These are phyloP conservation scores for Drosophila colorata DNA, from an alignment of 2,888 invertebrate genomes.

Conservation along the genomic window DNA sequence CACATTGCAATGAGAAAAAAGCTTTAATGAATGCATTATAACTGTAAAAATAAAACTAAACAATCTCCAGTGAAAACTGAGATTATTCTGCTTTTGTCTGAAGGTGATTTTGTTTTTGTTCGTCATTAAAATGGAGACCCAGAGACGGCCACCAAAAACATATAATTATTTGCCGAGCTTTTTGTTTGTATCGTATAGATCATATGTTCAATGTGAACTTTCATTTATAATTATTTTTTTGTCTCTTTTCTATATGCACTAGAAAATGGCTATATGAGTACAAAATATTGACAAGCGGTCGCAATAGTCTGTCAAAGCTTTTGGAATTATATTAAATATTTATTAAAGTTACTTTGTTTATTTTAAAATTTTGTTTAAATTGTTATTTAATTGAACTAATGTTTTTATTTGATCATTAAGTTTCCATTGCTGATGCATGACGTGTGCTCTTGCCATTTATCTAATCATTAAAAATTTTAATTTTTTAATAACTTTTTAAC, in stretches of 20 bases:
- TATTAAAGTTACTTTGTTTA: background rate
- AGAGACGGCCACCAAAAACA: slow-evolving; percentile 39
- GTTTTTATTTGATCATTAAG: too few species aligned
- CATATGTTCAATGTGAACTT: slow-evolving; percentile 20
- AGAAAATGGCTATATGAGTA: slow-evolving; percentile 6
- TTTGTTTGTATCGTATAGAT: slow-evolving; percentile 20
- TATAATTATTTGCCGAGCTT: slow-evolving; percentile 41
- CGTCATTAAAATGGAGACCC: slow-evolving; percentile 44
- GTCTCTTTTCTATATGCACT: slow-evolving; percentile 15
- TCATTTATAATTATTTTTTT: slow-evolving; percentile 25
- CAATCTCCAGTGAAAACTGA: slow-evolving; percentile 42
- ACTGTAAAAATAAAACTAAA: slow-evolving; percentile 7
- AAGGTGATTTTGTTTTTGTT: slow-evolving; percentile 59
- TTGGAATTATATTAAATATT: background rate
- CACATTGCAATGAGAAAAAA: slow-evolving; percentile 2
- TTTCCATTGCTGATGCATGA: background rate
- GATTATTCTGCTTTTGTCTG: slow-evolving; percentile 48
- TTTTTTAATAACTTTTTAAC: slow-evolving; percentile 6
- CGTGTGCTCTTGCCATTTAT: background rate
- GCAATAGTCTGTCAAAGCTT: slow-evolving; percentile 13
- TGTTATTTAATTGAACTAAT: too few species aligned
- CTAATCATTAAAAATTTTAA: slow-evolving; percentile 8
- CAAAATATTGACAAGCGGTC: slow-evolving; percentile 22
- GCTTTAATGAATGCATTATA: slow-evolving; percentile 9
- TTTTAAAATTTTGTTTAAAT: background rate